Base-by-base conservation (phyloP, 2,888 invertebrate species). In the Nomada ruficornis region DNA sequence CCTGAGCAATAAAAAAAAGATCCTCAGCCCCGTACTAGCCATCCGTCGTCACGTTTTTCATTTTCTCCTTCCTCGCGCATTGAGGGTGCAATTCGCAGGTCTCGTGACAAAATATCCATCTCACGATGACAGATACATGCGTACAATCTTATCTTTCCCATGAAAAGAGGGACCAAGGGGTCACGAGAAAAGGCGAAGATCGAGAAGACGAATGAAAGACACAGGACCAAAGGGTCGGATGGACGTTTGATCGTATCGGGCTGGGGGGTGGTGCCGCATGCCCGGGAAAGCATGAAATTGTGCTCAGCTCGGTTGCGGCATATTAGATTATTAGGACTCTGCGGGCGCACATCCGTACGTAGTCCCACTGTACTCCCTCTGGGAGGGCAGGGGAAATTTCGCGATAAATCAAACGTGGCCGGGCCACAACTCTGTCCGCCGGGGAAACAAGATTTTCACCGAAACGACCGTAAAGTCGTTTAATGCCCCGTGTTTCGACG, bases 231-330 rank as follows among this genome's bases (percentile, higher is more conserved):
- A 75, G 42, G 23, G 52, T 23, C 23, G 54, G 69, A 69, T 55
- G 64, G 57, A 70, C 57, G 69, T 79, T 79, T 77, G 78, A 79
- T 79, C 64, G 69, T 13, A 36, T 36, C 36, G 7, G 36, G 36
- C 1, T 5, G 36, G n/a, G 20, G 70, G 42, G 75, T 18, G n/a
- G 67, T 15, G 44, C 67, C 70, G 69, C 80, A 83, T 81, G 88
- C 83, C 86, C 81, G 83, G 84, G 88, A 85, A 83, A 83, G 87
- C 90, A 86, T 90, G 90, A 90, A 90, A 90, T 90, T 90, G 86
- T 81, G 82, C 80, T 77, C 75, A 71, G 86, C 77, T 88, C 86
- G 88, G 82, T 88, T 83, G 86, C 86, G 85, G 78, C 77, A 83
- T 88, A 88, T 88, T 85, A 84, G 88, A 88, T 88, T 88, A 88